Conservation (phyloP, 64 coral and sea anemone species). For the Montipora sp. region DNA sequence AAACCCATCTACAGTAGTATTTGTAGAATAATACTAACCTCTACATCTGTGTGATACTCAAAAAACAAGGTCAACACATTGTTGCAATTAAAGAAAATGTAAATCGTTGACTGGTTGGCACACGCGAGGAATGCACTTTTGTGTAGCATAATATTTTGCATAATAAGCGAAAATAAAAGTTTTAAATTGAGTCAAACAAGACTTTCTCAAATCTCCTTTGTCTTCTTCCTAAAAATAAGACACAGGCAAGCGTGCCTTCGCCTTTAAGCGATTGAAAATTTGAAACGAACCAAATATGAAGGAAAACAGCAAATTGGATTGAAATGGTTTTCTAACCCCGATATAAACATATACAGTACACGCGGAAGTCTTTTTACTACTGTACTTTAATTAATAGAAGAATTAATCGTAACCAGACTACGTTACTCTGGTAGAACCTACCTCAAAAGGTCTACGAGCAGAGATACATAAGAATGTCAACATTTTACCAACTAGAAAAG, state of each 20-base stretch:
- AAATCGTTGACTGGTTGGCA: neutral
- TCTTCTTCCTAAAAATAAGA: neutral
- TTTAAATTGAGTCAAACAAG: neutral
- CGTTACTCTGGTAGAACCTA: neutral
- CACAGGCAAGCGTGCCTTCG: neutral
- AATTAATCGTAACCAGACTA: too few relatives aligned
- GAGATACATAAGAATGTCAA: conserved; percentile 20
- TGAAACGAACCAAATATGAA: neutral
- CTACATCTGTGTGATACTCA: neutral
- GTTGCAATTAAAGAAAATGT: neutral
- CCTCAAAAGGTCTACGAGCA: neutral
- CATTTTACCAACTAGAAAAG: conserved; percentile 34
- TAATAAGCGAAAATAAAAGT: too few relatives aligned
- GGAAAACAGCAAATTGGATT: neutral
- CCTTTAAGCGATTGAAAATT: neutral
- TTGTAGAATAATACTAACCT: neutral
- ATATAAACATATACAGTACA: too few relatives aligned
- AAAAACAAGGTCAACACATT: neutral
- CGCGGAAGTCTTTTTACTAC: too few relatives aligned
- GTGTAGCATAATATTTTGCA: neutral
- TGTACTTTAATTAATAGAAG: too few relatives aligned
- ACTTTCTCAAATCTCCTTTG: too few relatives aligned
- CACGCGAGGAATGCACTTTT: neutral
- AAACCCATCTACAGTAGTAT: neutral
- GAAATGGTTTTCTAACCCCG: neutral